These are phyloP conservation scores for Spatulosminthurus flaviceps DNA, from an alignment of 2,888 invertebrate species.

Conservation along the genomic window DNA sequence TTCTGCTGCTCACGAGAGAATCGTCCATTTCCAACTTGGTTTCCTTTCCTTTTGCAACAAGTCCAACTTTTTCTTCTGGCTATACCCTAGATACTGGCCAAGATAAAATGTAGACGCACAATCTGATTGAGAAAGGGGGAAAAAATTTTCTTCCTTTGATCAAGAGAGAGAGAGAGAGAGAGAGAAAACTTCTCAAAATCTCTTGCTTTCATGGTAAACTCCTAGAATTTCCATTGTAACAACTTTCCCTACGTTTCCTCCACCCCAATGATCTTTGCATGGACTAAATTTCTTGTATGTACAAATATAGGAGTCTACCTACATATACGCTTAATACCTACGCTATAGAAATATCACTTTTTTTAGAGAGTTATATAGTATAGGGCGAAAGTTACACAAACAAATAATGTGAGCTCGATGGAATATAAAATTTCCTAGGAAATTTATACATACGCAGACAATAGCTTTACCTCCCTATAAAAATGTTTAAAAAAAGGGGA, in stretches of 20 bases:
- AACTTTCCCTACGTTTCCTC: background rate
- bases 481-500: no score
- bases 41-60: constrained; percentile 3
- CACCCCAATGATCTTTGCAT: background rate
- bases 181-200: constrained; percentile 5
- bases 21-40: background rate
- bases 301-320: no score
- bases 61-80: background rate
- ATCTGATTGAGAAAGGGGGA: background rate
- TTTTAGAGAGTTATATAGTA: no score
- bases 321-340: no score
- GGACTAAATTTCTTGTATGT: no score
- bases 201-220: background rate
- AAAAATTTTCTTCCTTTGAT: background rate
- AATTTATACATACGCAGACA: no score
- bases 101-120: background rate
- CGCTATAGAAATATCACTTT: no score
- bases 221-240: background rate
- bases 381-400: no score
- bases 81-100: background rate
- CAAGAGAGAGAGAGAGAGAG: no score
- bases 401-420: no score
- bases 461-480: no score
- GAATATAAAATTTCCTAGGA: no score
- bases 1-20: background rate